A percentile compares a stretch with the other conserved stretches of the same genome.
These are phyloP conservation scores for Fregata magnificens DNA, from an alignment of 2,113 vertebrate species.

Conservation along the genomic window DNA sequence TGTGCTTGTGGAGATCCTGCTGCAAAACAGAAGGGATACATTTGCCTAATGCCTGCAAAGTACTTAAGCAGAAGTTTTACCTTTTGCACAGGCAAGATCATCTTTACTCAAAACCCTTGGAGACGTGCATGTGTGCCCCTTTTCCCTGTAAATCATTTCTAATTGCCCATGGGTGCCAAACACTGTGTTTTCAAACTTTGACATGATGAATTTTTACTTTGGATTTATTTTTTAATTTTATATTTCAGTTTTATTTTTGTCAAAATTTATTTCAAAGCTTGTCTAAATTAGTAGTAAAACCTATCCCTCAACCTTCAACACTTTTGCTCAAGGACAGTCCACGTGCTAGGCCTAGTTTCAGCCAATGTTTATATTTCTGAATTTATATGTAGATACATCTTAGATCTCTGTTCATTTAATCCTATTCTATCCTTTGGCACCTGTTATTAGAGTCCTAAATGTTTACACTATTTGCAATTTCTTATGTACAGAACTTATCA, in stretches of 20 bases:
- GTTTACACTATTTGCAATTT: background rate
- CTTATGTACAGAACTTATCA: background rate
- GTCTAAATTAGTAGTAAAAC: background rate
- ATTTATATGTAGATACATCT: background rate
- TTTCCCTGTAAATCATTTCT: background rate
- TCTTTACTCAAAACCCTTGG: background rate
- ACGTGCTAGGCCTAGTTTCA: rapidly evolving
- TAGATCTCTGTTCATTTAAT: background rate
- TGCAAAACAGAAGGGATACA: background rate
- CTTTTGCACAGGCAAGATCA: background rate
- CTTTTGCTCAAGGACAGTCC: background rate
- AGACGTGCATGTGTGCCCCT: background rate
- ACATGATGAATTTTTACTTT: background rate
- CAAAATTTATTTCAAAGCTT: background rate
- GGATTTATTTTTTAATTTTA: background rate
- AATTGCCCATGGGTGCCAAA: background rate
- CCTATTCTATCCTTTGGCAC: background rate
- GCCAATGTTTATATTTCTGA: background rate
- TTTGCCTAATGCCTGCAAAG: background rate
- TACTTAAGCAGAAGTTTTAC: background rate
- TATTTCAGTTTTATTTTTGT: background rate
- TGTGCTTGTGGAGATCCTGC: background rate
- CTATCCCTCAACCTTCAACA: background rate
- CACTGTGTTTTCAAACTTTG: background rate
- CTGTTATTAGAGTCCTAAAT: background rate